Conservation (phyloP, 1,140 invertebrate genomes). For the Cecropterus lyciades region DNA sequence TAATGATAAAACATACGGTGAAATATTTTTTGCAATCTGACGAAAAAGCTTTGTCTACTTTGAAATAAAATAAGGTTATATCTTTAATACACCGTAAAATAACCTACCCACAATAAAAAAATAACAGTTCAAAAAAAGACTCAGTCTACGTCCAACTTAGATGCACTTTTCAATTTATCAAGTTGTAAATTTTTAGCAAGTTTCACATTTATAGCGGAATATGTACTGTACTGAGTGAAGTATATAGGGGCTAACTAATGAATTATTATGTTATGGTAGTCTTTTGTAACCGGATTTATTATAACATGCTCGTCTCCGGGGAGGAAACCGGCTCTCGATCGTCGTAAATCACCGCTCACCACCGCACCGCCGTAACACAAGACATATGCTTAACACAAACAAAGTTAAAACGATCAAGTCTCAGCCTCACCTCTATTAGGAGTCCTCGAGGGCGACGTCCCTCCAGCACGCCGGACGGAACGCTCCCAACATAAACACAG, state of each 20-base stretch:
- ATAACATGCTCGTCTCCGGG: constrained; percentile 42
- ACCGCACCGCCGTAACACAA: constrained; percentile 27
- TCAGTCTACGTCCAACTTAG: no score
- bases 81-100: no score
- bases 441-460: constrained; percentile 79
- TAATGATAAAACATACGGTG: no score
- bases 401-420: constrained; percentile 54
- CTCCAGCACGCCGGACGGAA: constrained; percentile 70
- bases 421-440: constrained; percentile 71
- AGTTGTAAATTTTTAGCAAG: background rate
- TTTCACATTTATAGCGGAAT: no score
- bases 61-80: no score
- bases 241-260: no score
- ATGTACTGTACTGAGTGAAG: no score
- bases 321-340: constrained; percentile 53
- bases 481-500: constrained; percentile 80
- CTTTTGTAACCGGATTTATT: constrained; percentile 55
- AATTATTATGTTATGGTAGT: constrained; percentile 20
- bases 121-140: no score
- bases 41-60: no score
- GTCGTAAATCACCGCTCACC: constrained; percentile 49
- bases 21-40: no score
- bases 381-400: constrained; percentile 44
- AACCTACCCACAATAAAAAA: no score
- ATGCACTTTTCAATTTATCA: background rate